A percentile compares a stretch with the other conserved stretches of the same genome.
These are phyloP conservation scores for Sander lucioperca DNA, from an alignment of 2,113 vertebrate species.

Conservation along the genomic window DNA sequence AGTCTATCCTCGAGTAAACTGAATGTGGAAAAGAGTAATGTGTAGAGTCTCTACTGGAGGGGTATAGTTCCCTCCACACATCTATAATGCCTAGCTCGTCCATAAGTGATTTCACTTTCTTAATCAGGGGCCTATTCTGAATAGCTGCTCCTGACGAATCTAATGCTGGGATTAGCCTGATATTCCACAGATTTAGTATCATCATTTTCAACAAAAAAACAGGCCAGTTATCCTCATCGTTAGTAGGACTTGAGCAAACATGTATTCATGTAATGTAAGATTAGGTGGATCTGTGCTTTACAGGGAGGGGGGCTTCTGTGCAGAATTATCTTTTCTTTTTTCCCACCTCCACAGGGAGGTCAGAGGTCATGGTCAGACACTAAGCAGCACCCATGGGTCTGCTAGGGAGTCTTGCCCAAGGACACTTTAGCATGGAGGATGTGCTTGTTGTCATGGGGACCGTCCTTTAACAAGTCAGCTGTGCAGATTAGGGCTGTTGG, in stretches of 20 bases:
- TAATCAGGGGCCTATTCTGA: too few species aligned
- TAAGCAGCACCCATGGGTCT: constrained; percentile 7
- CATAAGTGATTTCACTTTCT: too few species aligned
- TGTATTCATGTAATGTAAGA: not conserved
- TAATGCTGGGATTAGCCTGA: too few species aligned
- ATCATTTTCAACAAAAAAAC: not conserved
- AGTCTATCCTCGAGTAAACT: too few species aligned
- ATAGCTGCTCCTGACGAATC: too few species aligned
- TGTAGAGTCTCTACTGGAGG: too few species aligned
- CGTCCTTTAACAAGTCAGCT: constrained; percentile 14
- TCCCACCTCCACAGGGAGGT: not conserved
- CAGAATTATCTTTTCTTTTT: not conserved
- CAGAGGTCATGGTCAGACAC: constrained; percentile 22
- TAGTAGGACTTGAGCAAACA: not conserved
- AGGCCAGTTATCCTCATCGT: not conserved
- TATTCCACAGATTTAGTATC: too few species aligned
- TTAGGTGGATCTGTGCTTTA: not conserved
- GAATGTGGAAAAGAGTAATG: too few species aligned
- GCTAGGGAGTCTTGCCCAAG: constrained; percentile 30
- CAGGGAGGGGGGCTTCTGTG: not conserved
- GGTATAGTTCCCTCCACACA: too few species aligned
- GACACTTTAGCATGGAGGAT: constrained; percentile 37
- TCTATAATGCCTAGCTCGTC: too few species aligned
- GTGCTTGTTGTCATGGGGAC: not conserved
- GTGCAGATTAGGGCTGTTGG: not conserved